Evolutionary conservation across 2,888 invertebrate species (phyloP).

Genomic region (Cephus sareptanus): DNA sequence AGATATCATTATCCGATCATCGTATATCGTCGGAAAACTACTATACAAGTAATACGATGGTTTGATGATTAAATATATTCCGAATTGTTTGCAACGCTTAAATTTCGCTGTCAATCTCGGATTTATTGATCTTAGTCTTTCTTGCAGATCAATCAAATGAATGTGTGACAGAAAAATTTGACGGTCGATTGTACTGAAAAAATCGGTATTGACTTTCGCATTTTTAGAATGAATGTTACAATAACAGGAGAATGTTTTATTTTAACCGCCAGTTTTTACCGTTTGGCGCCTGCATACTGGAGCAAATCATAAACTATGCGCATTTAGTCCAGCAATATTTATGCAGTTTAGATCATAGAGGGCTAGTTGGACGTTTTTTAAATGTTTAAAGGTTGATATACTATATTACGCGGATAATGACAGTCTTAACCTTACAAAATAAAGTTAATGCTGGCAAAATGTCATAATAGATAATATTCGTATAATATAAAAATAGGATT

Average conservation of each 20-base stretch:
- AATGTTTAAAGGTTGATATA: background rate
- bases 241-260: background rate
- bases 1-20: slow-evolving; percentile 57
- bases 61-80: slow-evolving; percentile 5
- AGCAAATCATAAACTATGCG: background rate
- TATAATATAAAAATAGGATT: background rate
- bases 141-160: background rate
- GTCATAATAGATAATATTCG: background rate
- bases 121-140: background rate
- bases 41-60: background rate
- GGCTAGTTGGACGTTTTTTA: background rate
- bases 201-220: background rate
- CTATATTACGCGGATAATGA: background rate
- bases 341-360: background rate
- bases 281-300: background rate
- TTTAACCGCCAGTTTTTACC: background rate
- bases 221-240: background rate
- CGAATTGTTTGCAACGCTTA: background rate
- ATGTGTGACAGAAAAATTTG: background rate
- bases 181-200: background rate
- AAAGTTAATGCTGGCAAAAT: background rate
- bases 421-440: background rate
- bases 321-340: background rate
- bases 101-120: background rate
- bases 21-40: slow-evolving; percentile 25